Conservation (phyloP, 2,113 vertebrate species). For the Fregetta grallaria region DNA sequence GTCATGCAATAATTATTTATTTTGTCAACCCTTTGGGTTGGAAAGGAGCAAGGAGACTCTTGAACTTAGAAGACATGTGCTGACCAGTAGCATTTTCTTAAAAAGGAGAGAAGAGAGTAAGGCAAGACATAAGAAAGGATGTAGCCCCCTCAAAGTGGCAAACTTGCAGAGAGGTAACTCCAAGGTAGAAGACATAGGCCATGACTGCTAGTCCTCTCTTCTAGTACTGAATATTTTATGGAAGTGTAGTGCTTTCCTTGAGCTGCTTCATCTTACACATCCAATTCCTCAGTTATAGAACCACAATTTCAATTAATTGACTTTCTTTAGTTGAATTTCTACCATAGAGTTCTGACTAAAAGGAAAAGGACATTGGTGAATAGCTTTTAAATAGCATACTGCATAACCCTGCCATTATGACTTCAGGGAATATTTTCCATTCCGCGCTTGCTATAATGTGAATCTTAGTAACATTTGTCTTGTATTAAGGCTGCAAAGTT, state of each 20-base stretch:
- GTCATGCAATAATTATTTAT: background rate
- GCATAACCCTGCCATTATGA: slow-evolving; percentile 41
- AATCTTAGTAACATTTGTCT: slow-evolving; percentile 34
- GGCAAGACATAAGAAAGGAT: background rate
- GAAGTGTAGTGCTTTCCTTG: background rate
- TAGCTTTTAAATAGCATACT: slow-evolving; percentile 45
- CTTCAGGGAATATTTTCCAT: slow-evolving; percentile 59
- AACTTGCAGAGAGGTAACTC: background rate
- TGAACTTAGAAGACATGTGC: background rate
- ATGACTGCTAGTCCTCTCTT: background rate
- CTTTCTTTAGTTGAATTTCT: slow-evolving; percentile 19
- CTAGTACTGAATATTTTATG: background rate
- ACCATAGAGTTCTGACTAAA: slow-evolving; percentile 3
- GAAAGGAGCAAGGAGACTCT: background rate
- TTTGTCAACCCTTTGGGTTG: background rate
- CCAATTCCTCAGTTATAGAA: background rate
- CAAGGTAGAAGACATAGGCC: background rate
- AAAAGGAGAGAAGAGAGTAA: background rate
- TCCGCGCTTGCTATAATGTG: slow-evolving; percentile 5
- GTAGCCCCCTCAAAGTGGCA: background rate
- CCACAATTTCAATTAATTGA: slow-evolving; percentile 14
- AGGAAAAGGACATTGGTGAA: slow-evolving; percentile 24
- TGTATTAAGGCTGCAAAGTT: slow-evolving; percentile 2
- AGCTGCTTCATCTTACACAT: background rate
- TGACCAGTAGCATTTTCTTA: background rate